These are phyloP conservation scores for Hydrophis major DNA, from an alignment of 2,797 vertebrate genomes.

Conservation along the genomic window DNA sequence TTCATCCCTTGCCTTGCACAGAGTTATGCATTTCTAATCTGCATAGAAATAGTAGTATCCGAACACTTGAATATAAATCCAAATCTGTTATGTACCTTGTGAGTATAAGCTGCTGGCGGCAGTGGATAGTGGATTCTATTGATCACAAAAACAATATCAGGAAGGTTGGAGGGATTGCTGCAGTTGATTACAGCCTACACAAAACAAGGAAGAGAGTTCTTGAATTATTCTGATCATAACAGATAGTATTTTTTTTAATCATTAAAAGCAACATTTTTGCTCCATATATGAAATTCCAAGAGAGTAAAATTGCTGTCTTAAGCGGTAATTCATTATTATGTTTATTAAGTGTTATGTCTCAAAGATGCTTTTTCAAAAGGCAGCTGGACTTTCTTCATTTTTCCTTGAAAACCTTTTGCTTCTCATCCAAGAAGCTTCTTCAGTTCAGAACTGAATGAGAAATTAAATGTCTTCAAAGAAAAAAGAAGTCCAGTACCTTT, in stretches of 20 bases:
- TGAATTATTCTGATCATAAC: not conserved
- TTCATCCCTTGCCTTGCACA: not conserved
- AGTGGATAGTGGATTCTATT: slow-evolving; percentile 46
- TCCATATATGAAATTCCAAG: not conserved
- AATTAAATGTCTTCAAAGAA: not conserved
- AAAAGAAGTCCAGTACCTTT: not conserved
- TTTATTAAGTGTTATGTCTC: not conserved
- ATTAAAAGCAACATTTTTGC: not conserved
- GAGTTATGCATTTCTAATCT: not conserved
- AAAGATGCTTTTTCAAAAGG: not conserved
- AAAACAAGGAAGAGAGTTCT: not conserved
- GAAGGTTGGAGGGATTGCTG: slow-evolving; percentile 54
- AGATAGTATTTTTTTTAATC: accelerated
- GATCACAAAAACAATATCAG: slow-evolving; percentile 64
- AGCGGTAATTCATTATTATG: not conserved
- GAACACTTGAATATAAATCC: not conserved
- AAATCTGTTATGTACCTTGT: slow-evolving; percentile 46
- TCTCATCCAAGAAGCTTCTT: not conserved
- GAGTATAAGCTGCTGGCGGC: slow-evolving; percentile 51
- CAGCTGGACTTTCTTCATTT: not conserved
- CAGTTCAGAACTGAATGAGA: not conserved
- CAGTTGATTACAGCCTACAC: slow-evolving; percentile 62
- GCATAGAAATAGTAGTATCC: too few species aligned
- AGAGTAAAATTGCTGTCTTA: not conserved
- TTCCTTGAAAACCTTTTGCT: not conserved